Conservation (phyloP, 2,888 invertebrate genomes). For the Cryptocephalus moraei region DNA sequence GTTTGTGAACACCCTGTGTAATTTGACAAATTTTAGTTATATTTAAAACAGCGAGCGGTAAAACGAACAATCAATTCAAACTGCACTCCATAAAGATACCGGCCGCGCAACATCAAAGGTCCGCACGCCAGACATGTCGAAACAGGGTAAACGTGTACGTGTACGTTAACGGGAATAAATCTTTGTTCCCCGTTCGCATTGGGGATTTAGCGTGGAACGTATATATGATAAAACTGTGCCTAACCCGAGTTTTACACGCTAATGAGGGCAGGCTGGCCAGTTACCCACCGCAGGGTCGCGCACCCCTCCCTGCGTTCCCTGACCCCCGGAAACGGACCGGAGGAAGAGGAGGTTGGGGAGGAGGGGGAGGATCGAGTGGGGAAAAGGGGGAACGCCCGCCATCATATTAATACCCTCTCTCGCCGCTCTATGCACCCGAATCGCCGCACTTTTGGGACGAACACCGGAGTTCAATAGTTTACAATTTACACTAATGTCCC, state of each 20-base stretch:
- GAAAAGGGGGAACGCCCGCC: background rate
- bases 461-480: background rate
- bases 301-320: constrained; percentile 1
- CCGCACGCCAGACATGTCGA: no score
- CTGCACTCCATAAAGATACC: no score
- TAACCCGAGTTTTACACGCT: constrained; percentile 40
- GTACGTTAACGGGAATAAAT: background rate
- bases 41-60: no score
- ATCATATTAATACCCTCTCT: background rate
- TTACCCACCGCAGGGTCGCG: constrained; percentile 35
- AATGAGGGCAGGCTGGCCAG: constrained; percentile 41
- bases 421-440: background rate
- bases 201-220: constrained; percentile 23
- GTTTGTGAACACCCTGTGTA: no score
- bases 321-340: background rate
- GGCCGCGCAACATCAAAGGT: no score
- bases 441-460: background rate
- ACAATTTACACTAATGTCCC: no score
- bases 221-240: constrained; percentile 39
- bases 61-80: no score
- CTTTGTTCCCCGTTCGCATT: background rate
- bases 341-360: no score
- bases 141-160: no score
- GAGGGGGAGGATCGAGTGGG: no score
- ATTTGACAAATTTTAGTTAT: no score